Evolutionary conservation across 2,113 vertebrate species (phyloP), one percentile per base, ranked within the genome.

Genomic region (Pithys albifrons): DNA sequence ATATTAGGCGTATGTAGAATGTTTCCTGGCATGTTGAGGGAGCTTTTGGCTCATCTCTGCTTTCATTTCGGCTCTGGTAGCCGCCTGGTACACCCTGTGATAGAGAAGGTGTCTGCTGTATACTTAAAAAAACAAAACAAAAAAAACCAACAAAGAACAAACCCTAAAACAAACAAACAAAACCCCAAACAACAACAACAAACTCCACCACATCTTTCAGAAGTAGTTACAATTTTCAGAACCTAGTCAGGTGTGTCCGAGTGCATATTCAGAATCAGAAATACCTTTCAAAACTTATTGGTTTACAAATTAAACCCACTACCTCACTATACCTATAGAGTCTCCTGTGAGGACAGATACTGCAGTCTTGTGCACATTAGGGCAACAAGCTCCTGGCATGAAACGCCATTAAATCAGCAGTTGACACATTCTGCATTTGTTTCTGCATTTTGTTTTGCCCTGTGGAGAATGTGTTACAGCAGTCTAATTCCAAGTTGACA

Each of bases 391-490:
- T 96, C 46, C 93, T 96, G 93, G 92, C 95, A 91, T 75, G 92
- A 92, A 89, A 95, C 80, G 75, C 95, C 83, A 93, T 91, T 94
- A 96, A 94, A 85, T 97, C 96, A 91, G 88, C 37, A 61, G 86
- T 75, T 94, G 95, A 93, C 92, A 96, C 95, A 91, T 96, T 95
- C 95, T 95, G 91, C 76, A 95, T 94, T 95, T 96, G 93, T 89
- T 91, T 89, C 95, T 93, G 86, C 84, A 84, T 96, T 96, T 91
- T 95, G 92, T 96, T 96, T 96, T 96, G 96, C 96, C 92, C 93
- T 96, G 92, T 97, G 96, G 93, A 96, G 95, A 93, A 94, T 65
- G 94, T 93, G 95, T 93, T 94, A 92, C 92, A 85, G 91, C 91
- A 91, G 86, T 87, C 92, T 82, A 91, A 91, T 95, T 94, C 73